Conservation (phyloP, 2,113 vertebrate genomes). For the Felis chaus region DNA sequence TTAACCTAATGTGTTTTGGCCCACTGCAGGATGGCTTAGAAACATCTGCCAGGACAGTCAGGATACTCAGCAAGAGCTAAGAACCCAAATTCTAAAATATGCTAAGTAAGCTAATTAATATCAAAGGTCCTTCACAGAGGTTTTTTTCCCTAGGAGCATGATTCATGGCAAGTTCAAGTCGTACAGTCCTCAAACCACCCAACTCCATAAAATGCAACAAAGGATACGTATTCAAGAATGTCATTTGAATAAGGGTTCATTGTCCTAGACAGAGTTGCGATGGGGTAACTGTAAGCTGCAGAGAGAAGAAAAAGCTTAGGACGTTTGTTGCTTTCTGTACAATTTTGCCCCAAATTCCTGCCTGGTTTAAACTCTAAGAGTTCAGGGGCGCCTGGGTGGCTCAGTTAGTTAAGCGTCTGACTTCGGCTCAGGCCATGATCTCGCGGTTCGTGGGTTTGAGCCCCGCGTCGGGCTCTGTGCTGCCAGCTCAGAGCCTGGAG, state of each 20-base stretch:
- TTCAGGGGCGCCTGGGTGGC: too few species aligned
- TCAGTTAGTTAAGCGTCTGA: too few species aligned
- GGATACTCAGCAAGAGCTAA: neutral
- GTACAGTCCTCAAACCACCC: neutral
- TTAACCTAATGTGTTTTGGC: neutral
- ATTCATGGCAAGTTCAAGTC: neutral
- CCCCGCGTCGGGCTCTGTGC: too few species aligned
- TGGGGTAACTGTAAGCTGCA: constrained; percentile 93
- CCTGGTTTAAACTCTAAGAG: constrained; percentile 2
- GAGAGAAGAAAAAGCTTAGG: constrained; percentile 6
- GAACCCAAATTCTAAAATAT: neutral
- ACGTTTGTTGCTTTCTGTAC: neutral
- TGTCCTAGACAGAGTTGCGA: constrained; percentile 90
- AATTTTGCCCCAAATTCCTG: neutral
- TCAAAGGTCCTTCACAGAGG: neutral
- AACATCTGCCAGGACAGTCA: neutral
- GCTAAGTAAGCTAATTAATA: neutral
- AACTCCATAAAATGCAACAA: constrained; percentile 58
- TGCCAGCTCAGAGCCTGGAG: too few species aligned
- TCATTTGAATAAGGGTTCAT: constrained; percentile 95
- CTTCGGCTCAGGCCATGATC: too few species aligned
- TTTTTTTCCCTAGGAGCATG: neutral
- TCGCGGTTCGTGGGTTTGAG: too few species aligned
- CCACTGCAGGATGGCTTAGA: neutral
- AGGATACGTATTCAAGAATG: constrained; percentile 98